These are phyloP conservation scores for Arrhopalites spinosus DNA, from an alignment of 2,888 invertebrate genomes.

Conservation along the genomic window DNA sequence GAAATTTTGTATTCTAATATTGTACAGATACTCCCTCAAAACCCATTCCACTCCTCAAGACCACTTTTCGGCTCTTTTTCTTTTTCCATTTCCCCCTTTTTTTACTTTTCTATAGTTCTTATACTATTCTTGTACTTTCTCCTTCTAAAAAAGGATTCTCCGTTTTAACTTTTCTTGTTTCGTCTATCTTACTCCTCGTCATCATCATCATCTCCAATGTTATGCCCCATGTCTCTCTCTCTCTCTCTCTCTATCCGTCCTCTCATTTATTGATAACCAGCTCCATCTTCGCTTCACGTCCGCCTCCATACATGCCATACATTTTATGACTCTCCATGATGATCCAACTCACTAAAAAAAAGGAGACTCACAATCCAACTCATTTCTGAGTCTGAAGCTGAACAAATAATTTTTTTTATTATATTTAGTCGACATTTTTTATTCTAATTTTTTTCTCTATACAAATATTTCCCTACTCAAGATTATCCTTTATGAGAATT, in stretches of 20 bases:
- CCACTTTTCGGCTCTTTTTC: constrained; percentile 24
- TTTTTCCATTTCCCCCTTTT: constrained; percentile 15
- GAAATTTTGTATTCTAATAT: constrained; percentile 51
- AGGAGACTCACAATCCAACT: background rate
- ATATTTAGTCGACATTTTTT: background rate
- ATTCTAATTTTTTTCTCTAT: background rate
- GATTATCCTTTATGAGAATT: too few relatives aligned
- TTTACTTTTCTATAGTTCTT: constrained; percentile 21
- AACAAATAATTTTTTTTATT: background rate
- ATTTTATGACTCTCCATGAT: background rate
- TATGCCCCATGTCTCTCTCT: background rate
- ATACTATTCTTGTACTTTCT: constrained; percentile 7
- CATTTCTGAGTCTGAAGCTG: background rate
- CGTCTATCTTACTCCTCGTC: background rate
- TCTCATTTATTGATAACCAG: constrained; percentile 27
- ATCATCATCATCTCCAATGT: background rate
- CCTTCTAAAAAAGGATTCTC: background rate
- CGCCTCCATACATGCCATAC: constrained; percentile 1
- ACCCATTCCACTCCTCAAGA: constrained; percentile 34
- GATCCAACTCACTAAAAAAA: background rate
- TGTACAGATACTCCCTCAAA: constrained; percentile 41
- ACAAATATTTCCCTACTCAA: too few relatives aligned
- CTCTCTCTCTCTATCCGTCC: constrained; percentile 19
- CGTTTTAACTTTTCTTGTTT: background rate
- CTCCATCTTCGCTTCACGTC: constrained; percentile 23